Conservation (phyloP, 2,888 invertebrate genomes). For the Coleophora flavipennella region DNA sequence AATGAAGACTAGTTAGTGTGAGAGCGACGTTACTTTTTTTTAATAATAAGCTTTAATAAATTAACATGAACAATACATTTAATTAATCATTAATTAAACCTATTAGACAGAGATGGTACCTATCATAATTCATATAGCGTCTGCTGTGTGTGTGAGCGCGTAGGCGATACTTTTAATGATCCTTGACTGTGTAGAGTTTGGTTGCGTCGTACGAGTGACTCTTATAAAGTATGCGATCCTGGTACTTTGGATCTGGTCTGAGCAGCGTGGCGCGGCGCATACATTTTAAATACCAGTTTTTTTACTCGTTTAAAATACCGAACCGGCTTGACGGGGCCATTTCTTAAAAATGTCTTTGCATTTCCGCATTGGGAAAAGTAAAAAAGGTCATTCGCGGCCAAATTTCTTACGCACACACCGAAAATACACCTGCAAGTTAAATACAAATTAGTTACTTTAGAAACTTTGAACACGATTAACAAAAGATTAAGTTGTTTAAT, state of each 20-base stretch:
- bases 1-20: no score
- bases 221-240: slow-evolving; percentile 47
- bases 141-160: slow-evolving; percentile 34
- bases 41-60: neutral
- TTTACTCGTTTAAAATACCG: slow-evolving; percentile 51
- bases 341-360: slow-evolving; percentile 60
- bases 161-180: slow-evolving; percentile 47
- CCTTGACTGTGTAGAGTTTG: slow-evolving; percentile 25
- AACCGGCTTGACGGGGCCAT: slow-evolving; percentile 57
- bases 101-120: slow-evolving; percentile 49
- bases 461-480: slow-evolving; percentile 27
- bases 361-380: slow-evolving; percentile 64
- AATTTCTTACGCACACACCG: slow-evolving; percentile 23
- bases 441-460: slow-evolving; percentile 25
- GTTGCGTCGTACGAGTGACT: slow-evolving; percentile 37
- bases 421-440: slow-evolving; percentile 10
- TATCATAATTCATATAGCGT: slow-evolving; percentile 39
- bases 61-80: slow-evolving; percentile 1
- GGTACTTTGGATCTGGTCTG: slow-evolving; percentile 62
- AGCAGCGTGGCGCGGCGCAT: slow-evolving; percentile 60
- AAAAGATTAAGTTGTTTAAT: slow-evolving; percentile 27
- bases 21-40: no score
- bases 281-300: slow-evolving; percentile 62
- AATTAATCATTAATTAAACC: slow-evolving; percentile 10
- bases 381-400: slow-evolving; percentile 58